A percentile compares a stretch with the other conserved stretches of the same genome.
Evolutionary conservation across 2,113 vertebrate genomes (phyloP).

Genomic region (Nibea coibor): DNA sequence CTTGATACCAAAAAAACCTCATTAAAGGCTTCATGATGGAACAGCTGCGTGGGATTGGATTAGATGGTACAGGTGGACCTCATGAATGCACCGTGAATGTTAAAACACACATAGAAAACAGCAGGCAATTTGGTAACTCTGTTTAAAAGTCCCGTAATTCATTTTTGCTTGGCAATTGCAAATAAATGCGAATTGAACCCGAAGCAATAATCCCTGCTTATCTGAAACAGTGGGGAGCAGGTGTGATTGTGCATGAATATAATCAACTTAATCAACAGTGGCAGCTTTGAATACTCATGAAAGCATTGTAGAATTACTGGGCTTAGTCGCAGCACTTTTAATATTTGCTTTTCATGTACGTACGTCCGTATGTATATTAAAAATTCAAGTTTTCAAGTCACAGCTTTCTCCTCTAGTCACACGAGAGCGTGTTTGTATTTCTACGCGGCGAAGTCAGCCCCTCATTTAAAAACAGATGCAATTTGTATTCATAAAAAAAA

Average conservation of each 20-base stretch:
- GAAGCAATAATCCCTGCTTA: slow-evolving; percentile 52
- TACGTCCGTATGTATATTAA: not conserved
- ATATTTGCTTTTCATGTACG: not conserved
- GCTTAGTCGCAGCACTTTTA: slow-evolving; percentile 13
- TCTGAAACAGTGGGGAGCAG: slow-evolving; percentile 60
- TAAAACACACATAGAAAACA: slow-evolving; percentile 1
- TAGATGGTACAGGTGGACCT: not conserved
- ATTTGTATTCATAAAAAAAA: not conserved
- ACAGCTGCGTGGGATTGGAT: not conserved
- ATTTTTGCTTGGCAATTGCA: slow-evolving; percentile 27
- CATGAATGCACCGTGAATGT: not conserved
- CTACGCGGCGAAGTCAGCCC: not conserved
- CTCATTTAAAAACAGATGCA: not conserved
- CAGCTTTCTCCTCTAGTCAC: not conserved
- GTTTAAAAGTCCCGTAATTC: slow-evolving; percentile 31
- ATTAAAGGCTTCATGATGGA: not conserved
- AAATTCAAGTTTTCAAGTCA: not conserved
- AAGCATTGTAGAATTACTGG: slow-evolving; percentile 15
- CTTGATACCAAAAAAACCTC: not conserved
- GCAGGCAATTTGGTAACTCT: slow-evolving; percentile 20
- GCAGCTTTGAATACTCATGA: slow-evolving; percentile 57
- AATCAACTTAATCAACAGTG: slow-evolving; percentile 65
- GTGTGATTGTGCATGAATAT: slow-evolving; percentile 66
- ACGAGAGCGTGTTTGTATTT: not conserved
- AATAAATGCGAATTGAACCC: slow-evolving; percentile 50